Evolutionary conservation across 2,113 vertebrate genomes (phyloP).

Genomic region (Saccopteryx leptura): DNA sequence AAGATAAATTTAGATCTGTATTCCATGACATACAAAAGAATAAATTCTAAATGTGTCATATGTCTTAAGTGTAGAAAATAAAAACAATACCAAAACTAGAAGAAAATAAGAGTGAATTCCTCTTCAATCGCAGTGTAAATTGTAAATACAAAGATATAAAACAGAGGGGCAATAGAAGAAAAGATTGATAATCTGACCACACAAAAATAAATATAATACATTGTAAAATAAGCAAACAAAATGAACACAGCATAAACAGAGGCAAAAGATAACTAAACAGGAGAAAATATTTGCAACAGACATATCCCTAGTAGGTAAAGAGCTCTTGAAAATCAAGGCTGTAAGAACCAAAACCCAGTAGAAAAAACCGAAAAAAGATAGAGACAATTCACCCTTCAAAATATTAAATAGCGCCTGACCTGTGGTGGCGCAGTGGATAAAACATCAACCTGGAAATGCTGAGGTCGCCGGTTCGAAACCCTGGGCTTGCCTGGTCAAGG

Average conservation of each 20-base stretch:
- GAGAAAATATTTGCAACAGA: neutral
- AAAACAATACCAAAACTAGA: neutral
- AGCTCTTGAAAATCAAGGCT: neutral
- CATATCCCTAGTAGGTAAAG: neutral
- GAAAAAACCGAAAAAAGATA: neutral
- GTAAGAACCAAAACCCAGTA: neutral
- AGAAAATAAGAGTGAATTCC: neutral
- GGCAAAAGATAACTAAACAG: neutral
- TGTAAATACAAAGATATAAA: constrained; percentile 41
- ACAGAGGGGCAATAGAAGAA: neutral
- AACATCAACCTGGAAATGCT: too few species aligned
- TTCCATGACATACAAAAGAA: constrained; percentile 6
- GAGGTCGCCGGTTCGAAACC: too few species aligned
- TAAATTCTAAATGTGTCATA: constrained; percentile 15
- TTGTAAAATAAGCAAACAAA: neutral
- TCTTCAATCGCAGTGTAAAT: constrained; percentile 13
- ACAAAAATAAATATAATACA: constrained; percentile 41
- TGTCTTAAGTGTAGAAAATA: constrained; percentile 20
- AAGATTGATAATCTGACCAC: neutral
- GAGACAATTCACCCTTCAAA: neutral
- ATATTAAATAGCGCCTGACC: neutral
- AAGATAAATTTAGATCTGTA: neutral
- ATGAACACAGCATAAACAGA: neutral
- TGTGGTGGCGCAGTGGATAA: too few species aligned
- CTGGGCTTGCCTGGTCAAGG: too few species aligned